Evolutionary conservation across 2,113 vertebrate genomes (phyloP).

Genomic region (Rhineura floridana): DNA sequence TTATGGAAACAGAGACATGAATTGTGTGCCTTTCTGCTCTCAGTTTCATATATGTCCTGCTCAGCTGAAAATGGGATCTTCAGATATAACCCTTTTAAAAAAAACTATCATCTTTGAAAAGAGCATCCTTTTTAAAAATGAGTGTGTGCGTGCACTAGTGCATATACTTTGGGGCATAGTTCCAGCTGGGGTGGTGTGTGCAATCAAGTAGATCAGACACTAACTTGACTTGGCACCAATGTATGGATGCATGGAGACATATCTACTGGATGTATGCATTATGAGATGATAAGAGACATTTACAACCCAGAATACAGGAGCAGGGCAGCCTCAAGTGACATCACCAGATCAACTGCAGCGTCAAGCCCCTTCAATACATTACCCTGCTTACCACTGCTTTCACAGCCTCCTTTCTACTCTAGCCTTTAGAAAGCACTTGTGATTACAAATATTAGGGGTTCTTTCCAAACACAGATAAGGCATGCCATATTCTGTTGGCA

Average conservation of each 20-base stretch:
- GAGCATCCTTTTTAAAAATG: constrained; percentile 24
- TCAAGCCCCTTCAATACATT: constrained; percentile 74
- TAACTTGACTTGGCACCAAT: constrained; percentile 75
- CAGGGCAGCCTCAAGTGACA: constrained; percentile 80
- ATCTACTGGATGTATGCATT: constrained; percentile 75
- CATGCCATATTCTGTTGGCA: constrained; percentile 36
- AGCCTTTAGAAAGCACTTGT: constrained; percentile 58
- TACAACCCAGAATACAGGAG: constrained; percentile 80
- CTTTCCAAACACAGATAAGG: constrained; percentile 50
- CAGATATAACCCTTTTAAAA: neutral
- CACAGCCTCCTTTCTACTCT: constrained; percentile 45
- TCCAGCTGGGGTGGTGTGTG: constrained; percentile 67
- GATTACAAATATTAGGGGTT: constrained; percentile 36
- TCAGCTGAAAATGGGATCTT: constrained; percentile 15
- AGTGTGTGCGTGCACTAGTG: constrained; percentile 1
- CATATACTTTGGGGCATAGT: constrained; percentile 5
- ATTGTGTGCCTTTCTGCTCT: constrained; percentile 22
- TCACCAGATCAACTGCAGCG: constrained; percentile 78
- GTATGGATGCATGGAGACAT: constrained; percentile 72
- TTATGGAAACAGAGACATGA: neutral
- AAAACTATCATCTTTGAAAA: constrained; percentile 29
- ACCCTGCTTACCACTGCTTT: constrained; percentile 66
- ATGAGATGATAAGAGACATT: constrained; percentile 78
- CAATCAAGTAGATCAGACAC: constrained; percentile 72
- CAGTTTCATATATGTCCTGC: constrained; percentile 11